Evolutionary conservation across 1,140 invertebrate species (phyloP), one percentile per base, ranked within the genome.

Genomic region (Microplitis mediator): DNA sequence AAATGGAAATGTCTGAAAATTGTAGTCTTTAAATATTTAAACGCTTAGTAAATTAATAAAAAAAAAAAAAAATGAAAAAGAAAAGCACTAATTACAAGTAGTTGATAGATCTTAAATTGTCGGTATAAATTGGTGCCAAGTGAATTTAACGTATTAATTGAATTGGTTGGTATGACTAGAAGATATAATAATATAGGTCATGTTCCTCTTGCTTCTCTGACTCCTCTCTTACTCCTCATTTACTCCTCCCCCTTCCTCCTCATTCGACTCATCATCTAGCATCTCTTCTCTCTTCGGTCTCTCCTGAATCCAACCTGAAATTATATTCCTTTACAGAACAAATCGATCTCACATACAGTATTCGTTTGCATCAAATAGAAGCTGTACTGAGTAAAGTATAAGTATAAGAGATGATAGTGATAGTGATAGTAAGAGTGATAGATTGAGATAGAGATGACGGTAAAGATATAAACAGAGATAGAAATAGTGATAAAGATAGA

Each of bases 171-270:
- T 23, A 64, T 31, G 39, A 34, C 32, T 58, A 45, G 14, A 23
- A n/a, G 32, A 69, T 36, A 69, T 69, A 45, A 45, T 45, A 45
- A 45, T 45, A 51, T 69, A 45, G 68, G 68, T 69, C 68, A 69
- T 34, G 58, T 63, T 60, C 67, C 23, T 64, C 34, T 35, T 11
- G 14, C 11, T 51, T 54, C 3, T 45, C 36, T 31, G 0, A 45
- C 34, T 32, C 36, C 45, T 35, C 31, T 31, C n/a, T n/a, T 9
- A 3, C 23, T 68, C 60, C 14, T n/a, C 56, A 34, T 39, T 13
- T n/a, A 14, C 39, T 9, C 50, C 45, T 34, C 32, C 4, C 8
- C 16, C 35, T 61, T 34, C n/a, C n/a, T 50, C 34, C 35, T 31
- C 51, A 39, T 61, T 16, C 45, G 31, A n/a, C 23, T 9, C 13